These are phyloP conservation scores for Ascidia mentula DNA, from an alignment of 23 tunicate genomes.

Conservation along the genomic window DNA sequence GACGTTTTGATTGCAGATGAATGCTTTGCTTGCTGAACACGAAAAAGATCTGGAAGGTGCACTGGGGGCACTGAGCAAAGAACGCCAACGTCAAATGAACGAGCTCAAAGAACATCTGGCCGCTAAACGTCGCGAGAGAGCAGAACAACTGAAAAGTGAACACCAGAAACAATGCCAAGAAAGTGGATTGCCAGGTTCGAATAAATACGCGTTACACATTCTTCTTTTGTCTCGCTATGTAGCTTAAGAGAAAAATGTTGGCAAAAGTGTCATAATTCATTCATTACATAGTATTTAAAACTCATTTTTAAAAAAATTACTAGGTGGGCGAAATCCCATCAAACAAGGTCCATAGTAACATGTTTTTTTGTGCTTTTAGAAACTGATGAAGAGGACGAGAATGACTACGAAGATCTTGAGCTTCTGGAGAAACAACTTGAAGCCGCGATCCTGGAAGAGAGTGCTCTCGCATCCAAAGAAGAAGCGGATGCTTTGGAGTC, in stretches of 20 bases:
- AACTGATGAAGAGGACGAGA: slow-evolving; percentile 31
- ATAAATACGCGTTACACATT: too few species aligned
- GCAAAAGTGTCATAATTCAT: too few species aligned
- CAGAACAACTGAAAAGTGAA: slow-evolving; percentile 31
- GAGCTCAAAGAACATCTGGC: slow-evolving; percentile 83
- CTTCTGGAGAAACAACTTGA: slow-evolving; percentile 77
- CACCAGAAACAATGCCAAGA: slow-evolving; percentile 66
- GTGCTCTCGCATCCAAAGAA: slow-evolving; percentile 56
- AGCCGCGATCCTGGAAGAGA: slow-evolving; percentile 75
- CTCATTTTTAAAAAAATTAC: too few species aligned
- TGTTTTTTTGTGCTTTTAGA: neutral
- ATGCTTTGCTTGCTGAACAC: slow-evolving; percentile 59
- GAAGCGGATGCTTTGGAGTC: slow-evolving; percentile 33
- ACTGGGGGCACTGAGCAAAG: slow-evolving; percentile 69
- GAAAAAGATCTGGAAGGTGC: slow-evolving; percentile 78
- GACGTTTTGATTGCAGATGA: slow-evolving; percentile 32
- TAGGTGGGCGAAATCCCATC: too few species aligned
- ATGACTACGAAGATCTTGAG: slow-evolving; percentile 31
- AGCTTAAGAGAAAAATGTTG: too few species aligned
- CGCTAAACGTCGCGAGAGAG: slow-evolving; percentile 69
- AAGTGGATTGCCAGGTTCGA: slow-evolving; percentile 73
- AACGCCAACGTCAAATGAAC: slow-evolving; percentile 76
- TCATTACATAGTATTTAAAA: too few species aligned
- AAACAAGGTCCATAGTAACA: too few species aligned
- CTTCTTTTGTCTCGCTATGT: too few species aligned